Evolutionary conservation across 1,140 invertebrate species (phyloP), one percentile per base, ranked within the genome.

Genomic region (Brachionus manjavacas): DNA sequence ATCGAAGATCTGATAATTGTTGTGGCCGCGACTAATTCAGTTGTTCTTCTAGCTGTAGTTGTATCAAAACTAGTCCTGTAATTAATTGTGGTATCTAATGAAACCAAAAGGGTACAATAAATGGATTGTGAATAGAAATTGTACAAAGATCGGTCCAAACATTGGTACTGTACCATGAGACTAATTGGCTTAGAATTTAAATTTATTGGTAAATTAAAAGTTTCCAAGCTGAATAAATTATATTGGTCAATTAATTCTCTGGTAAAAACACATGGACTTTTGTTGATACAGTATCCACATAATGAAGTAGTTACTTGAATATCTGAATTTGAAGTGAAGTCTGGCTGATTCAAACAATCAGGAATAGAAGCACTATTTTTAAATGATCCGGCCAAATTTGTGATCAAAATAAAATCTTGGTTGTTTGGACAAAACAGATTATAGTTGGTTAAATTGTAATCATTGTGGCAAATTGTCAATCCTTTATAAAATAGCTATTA

Each of bases 381-480:
- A 68, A 81, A 81, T 20, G 79, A 60, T 1, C 35, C 49, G 14
- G 3, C 31, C 12, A 68, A 23, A 39, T 46, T 64, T 23, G 41
- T 41, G 9, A 81, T 68, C n/a, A 64, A 14, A 64, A 81, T 46
- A 12, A 81, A 43, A 11, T 81, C 28, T 31, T 60, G n/a, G 0
- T 0, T 12, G 11, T 60, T 64, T 68, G 49, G 25, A 64, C 79
- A 81, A 4, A n/a, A 64, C n/a, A 81, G 20, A 81, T 81, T 81
- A 41, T 81, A 81, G 35, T 81, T 68, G 7, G 79, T 81, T 35
- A 39, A 12, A 11, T 41, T 43, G 35, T 81, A 81, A 46, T 81
- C 79, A 12, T 60, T 55, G 20, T 43, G 23, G 25, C 79, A 81
- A 23, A 81, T 81, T 35, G 79, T 64, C 3, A 68, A 39, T 11